Base-by-base conservation (phyloP, 1,140 invertebrate species). In the Euura saliciscinereae region DNA sequence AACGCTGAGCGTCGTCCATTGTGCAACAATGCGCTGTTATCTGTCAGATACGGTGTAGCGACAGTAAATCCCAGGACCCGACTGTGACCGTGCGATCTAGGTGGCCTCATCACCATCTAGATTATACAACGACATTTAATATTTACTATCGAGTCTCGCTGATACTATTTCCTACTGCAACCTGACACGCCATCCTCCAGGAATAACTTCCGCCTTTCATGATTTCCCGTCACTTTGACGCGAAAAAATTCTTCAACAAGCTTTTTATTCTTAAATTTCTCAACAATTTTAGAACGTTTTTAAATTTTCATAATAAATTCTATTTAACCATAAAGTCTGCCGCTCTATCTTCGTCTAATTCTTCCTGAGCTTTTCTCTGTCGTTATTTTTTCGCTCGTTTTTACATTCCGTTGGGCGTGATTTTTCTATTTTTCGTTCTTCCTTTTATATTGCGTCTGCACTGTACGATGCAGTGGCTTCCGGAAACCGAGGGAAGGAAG, bases 91-190 rank as follows among this genome's bases (percentile, higher is more conserved):
- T n/a, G 51, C 8, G 28, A 28, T 28, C 28, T 28, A 59, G 51
- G 51, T 59, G 51, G 51, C 51, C 51, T 59, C 51, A 59, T 59
- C 51, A 59, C 51, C 51, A 59, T 59, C 51, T 59, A 59, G 51
- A 59, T 8, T 59, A 59, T 11, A 8, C 51, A 59, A 28, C 28
- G 13, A 4, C 51, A 59, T 59, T 59, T 59, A 8, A 59, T 59
- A 59, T 59, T 59, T 59, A 59, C 51, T 59, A 59, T 59, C 51
- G 51, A 59, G 51, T 59, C 51, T 59, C 51, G 51, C 51, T 6
- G 51, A 3, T 59, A 3, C 51, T 8, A n/a, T 4, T 59, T 3
- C 8, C 3, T 6, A 59, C 51, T 59, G 51, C 13, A 59, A 8
- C 51, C 13, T 59, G 51, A 59, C 51, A 59, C 51, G 51, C 51